A percentile compares a stretch with the other conserved stretches of the same genome.
These are phyloP conservation scores for Telmatherina bonti DNA, from an alignment of 2,797 vertebrate species.

Conservation along the genomic window DNA sequence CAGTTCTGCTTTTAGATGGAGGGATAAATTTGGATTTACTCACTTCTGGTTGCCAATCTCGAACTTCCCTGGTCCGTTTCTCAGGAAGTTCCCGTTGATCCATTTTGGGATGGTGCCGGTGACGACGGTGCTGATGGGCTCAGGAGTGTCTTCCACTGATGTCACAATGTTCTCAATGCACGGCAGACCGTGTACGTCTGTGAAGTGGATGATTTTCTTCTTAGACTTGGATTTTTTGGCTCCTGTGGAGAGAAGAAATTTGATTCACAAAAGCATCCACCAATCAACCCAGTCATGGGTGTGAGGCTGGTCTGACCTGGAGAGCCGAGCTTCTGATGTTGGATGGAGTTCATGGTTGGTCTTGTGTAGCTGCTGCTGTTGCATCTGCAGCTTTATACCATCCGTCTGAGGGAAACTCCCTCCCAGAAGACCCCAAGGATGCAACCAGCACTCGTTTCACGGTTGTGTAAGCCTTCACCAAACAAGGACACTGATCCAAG, in stretches of 20 bases:
- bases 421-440: background rate
- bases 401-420: background rate
- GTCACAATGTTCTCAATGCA: constrained; percentile 85
- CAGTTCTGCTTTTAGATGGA: background rate
- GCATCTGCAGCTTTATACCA: constrained; percentile 58
- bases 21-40: constrained; percentile 25
- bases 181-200: constrained; percentile 74
- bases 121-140: constrained; percentile 78
- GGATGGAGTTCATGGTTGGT: constrained; percentile 45
- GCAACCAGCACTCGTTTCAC: constrained; percentile 1
- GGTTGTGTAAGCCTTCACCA: constrained; percentile 43
- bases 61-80: constrained; percentile 92
- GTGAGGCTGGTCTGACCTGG: constrained; percentile 37
- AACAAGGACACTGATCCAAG: constrained; percentile 31
- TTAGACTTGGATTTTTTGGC: constrained; percentile 38
- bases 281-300: no score
- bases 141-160: constrained; percentile 84
- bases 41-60: constrained; percentile 91
- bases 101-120: constrained; percentile 87
- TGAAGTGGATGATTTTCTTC: constrained; percentile 54
- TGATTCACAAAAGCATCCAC: background rate
- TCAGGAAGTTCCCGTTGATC: constrained; percentile 88
- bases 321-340: background rate
- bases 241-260: constrained; percentile 33
- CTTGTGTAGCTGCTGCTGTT: constrained; percentile 11